A percentile compares a stretch with the other conserved stretches of the same genome.
Evolutionary conservation across 1,140 invertebrate genomes (phyloP).

Genomic region (Phenacoccus solenopsis): DNA sequence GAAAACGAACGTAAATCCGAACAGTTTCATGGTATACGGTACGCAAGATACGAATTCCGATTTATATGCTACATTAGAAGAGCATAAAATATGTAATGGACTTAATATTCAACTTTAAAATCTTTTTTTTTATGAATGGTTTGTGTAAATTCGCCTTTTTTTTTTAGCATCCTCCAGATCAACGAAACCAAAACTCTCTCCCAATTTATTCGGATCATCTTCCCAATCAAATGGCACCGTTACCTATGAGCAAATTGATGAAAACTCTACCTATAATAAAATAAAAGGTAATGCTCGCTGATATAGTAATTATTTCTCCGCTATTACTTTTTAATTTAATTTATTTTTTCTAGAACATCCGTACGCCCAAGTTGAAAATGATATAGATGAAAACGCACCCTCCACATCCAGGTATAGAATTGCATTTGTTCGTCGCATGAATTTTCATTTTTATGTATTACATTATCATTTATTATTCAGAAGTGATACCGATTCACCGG

Average conservation of each 20-base stretch:
- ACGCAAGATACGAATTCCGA: conserved; percentile 31
- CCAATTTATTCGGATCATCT: background rate
- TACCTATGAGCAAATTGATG: background rate
- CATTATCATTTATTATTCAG: background rate
- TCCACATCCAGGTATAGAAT: background rate
- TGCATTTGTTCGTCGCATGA: background rate
- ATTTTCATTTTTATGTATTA: background rate
- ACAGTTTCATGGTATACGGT: conserved; percentile 22
- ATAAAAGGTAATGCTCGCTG: background rate
- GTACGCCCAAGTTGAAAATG: conserved; percentile 20
- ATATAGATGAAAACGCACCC: background rate
- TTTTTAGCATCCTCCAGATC: background rate
- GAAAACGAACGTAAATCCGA: background rate
- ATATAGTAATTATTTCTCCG: background rate
- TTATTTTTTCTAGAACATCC: conserved; percentile 17
- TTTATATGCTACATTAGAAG: conserved; percentile 35
- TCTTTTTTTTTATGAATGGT: background rate
- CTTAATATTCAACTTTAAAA: background rate
- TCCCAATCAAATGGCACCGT: background rate
- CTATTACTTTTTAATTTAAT: background rate
- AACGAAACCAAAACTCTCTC: background rate
- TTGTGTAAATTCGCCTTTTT: background rate
- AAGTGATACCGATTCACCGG: background rate
- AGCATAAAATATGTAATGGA: conserved; percentile 27
- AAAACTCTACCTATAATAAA: conserved; percentile 14